These are phyloP conservation scores for Bombus breviceps DNA, from an alignment of 1,140 invertebrate genomes.

Conservation along the genomic window DNA sequence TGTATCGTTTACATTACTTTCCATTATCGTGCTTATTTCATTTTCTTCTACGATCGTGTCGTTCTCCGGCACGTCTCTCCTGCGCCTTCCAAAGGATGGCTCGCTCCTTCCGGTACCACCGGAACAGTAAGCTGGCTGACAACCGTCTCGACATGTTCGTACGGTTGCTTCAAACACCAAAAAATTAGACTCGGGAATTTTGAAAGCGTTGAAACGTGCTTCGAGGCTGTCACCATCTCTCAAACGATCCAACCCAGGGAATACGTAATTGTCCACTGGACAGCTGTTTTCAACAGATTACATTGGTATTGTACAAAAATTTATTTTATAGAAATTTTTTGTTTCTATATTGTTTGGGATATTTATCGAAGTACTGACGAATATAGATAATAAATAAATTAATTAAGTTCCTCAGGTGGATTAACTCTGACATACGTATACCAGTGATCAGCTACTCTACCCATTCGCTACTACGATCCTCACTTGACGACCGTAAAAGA, in stretches of 20 bases:
- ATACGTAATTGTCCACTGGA: slow-evolving; percentile 95
- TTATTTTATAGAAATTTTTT: neutral
- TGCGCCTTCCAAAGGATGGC: slow-evolving; percentile 90
- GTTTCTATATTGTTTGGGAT: neutral
- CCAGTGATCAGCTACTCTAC: neutral
- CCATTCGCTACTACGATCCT: no score
- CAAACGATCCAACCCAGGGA: slow-evolving; percentile 93
- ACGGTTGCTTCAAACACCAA: slow-evolving; percentile 96
- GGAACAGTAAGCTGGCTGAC: slow-evolving; percentile 93
- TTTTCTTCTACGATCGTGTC: slow-evolving; percentile 63
- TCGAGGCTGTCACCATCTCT: slow-evolving; percentile 93
- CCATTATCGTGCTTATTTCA: slow-evolving; percentile 52
- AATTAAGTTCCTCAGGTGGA: neutral
- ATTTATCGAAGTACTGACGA: neutral
- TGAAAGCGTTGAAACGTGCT: slow-evolving; percentile 96
- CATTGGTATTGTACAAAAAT: neutral
- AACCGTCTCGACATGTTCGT: slow-evolving; percentile 93
- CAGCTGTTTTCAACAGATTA: slow-evolving; percentile 84
- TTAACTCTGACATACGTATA: no score
- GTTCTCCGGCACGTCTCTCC: slow-evolving; percentile 83
- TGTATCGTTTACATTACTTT: slow-evolving; percentile 51
- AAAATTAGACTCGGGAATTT: slow-evolving; percentile 97
- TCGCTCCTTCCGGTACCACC: slow-evolving; percentile 89
- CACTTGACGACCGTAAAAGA: no score
- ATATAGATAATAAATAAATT: neutral